A percentile compares a stretch with the other conserved stretches of the same genome.
Conservation (phyloP, 2,113 vertebrate genomes). For the Atrichornis clamosus region DNA sequence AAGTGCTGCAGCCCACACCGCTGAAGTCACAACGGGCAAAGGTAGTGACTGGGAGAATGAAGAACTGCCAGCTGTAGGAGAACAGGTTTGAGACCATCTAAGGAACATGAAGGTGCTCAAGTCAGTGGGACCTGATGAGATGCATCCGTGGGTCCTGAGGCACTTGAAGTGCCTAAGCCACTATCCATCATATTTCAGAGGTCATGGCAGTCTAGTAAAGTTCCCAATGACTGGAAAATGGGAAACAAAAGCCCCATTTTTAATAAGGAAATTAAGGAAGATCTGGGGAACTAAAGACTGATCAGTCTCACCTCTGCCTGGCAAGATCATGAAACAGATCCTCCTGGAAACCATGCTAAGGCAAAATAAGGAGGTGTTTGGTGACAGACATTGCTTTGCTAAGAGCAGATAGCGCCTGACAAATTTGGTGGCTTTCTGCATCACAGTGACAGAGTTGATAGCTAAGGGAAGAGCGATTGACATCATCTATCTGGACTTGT, state of each 20-base stretch:
- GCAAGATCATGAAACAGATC: not conserved
- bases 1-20: not conserved
- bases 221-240: not conserved
- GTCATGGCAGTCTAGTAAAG: not conserved
- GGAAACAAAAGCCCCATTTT: not conserved
- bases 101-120: not conserved
- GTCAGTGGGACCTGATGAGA: not conserved
- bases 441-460: accelerated
- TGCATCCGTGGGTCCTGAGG: not conserved
- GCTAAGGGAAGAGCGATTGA: not conserved
- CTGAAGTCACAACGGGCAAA: not conserved
- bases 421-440: not conserved
- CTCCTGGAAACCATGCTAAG: not conserved
- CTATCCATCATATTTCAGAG: not conserved
- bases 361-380: not conserved
- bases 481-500: accelerated
- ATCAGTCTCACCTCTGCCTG: not conserved
- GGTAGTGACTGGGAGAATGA: not conserved
- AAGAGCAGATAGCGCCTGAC: not conserved
- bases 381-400: not conserved
- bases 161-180: not conserved
- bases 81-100: not conserved
- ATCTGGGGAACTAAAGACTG: not conserved
- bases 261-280: not conserved
- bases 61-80: not conserved